Evolutionary conservation across 1,140 invertebrate genomes (phyloP).

Genomic region (Papilio helenus): DNA sequence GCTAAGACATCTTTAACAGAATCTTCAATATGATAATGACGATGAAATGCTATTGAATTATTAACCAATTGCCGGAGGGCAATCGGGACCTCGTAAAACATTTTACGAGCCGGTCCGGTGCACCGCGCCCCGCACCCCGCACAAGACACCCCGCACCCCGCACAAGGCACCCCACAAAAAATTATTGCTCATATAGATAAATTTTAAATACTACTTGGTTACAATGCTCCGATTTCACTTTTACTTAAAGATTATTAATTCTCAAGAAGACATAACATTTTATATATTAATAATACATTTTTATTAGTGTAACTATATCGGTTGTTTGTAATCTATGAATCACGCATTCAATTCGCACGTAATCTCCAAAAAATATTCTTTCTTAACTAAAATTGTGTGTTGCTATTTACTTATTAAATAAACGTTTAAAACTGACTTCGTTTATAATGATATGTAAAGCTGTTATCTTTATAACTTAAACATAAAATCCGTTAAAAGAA

Average conservation of each 20-base stretch:
- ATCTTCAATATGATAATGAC: background rate
- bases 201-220: background rate
- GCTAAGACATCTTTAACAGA: background rate
- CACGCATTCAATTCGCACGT: too few relatives aligned
- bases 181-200: constrained; percentile 2
- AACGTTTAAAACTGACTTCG: too few relatives aligned
- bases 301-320: background rate
- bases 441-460: too few relatives aligned
- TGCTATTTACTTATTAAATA: too few relatives aligned
- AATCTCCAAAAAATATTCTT: too few relatives aligned
- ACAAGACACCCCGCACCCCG: background rate
- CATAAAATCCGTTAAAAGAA: background rate
- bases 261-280: too few relatives aligned
- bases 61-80: constrained; percentile 8
- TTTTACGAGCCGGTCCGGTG: constrained; percentile 15
- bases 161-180: background rate
- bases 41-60: constrained; percentile 24
- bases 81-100: constrained; percentile 15
- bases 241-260: background rate
- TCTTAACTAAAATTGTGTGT: too few relatives aligned
- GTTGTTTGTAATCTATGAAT: too few relatives aligned
- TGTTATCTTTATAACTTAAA: too few relatives aligned
- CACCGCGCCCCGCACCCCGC: background rate
- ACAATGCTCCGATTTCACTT: background rate
- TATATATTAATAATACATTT: background rate